phyloP scores from a whole-genome alignment of 1,140 invertebrate genomes.

The Cotesia vestalis region DNA sequence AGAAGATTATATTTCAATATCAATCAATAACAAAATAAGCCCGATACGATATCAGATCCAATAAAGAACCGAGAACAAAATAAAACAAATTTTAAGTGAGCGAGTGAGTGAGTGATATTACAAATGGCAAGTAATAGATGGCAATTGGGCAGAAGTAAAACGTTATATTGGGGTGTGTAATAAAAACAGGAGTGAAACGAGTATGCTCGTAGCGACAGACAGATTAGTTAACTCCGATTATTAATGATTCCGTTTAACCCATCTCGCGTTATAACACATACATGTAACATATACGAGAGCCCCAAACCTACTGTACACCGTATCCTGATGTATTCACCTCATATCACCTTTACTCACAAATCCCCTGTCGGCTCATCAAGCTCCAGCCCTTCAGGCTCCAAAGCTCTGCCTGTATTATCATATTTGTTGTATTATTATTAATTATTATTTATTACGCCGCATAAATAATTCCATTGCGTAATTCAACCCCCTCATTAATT shows the following conservation, averaged over 20 bases:
- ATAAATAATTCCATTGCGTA: constrained; percentile 57
- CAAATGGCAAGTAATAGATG: constrained; percentile 13
- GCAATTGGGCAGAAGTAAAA: constrained; percentile 46
- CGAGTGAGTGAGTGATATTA: constrained; percentile 27
- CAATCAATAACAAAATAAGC: too few relatives aligned
- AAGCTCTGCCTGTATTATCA: constrained; percentile 55
- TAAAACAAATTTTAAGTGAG: constrained; percentile 6
- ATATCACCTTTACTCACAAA: background rate
- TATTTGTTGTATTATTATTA: constrained; percentile 63
- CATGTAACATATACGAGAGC: background rate
- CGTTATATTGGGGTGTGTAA: constrained; percentile 47
- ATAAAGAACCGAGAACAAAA: constrained; percentile 13
- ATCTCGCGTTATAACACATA: constrained; percentile 49
- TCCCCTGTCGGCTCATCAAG: background rate
- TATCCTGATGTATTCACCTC: constrained; percentile 15
- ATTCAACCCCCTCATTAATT: too few relatives aligned
- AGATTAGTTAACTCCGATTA: constrained; percentile 67
- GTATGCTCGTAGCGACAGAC: constrained; percentile 65
- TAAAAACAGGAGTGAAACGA: constrained; percentile 63
- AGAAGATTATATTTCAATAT: constrained; percentile 1
- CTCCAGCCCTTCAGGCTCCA: constrained; percentile 51
- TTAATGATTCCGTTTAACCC: constrained; percentile 68
- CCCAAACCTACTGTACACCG: background rate
- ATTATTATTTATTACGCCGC: constrained; percentile 39
- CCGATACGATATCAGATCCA: too few relatives aligned